phyloP scores from a whole-genome alignment of 2,113 vertebrate species.

The Petrocephalus zakoni region DNA sequence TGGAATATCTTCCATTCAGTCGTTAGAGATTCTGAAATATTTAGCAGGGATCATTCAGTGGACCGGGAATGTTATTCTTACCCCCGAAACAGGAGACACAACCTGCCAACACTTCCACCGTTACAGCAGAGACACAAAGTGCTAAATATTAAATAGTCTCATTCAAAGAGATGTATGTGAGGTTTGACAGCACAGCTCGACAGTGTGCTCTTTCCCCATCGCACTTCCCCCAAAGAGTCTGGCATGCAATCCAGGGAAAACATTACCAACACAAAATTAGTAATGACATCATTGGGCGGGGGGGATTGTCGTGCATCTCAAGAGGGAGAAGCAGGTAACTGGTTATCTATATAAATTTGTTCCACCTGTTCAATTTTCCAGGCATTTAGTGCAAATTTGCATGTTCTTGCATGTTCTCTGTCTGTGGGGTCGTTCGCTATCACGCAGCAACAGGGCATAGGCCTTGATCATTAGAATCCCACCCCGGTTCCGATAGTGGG shows the following conservation, averaged over 20 bases:
- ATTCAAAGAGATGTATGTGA: not conserved
- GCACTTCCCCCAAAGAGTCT: not conserved
- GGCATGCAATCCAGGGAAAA: not conserved
- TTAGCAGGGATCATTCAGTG: not conserved
- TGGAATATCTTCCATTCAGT: not conserved
- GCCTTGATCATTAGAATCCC: not conserved
- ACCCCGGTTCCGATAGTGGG: not conserved
- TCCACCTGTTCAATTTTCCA: not conserved
- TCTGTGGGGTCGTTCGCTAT: not conserved
- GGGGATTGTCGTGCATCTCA: not conserved
- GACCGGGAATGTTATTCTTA: not conserved
- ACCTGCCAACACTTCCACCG: not conserved
- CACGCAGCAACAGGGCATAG: not conserved
- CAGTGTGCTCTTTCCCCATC: not conserved
- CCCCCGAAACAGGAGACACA: not conserved
- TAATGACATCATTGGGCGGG: not conserved
- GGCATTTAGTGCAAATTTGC: not conserved
- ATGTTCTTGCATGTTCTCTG: not conserved
- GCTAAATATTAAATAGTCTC: not conserved
- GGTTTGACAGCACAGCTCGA: not conserved
- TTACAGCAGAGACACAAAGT: not conserved
- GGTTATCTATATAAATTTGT: not conserved
- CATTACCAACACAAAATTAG: constrained; percentile 7
- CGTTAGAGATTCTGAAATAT: not conserved
- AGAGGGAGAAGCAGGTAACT: not conserved